These are phyloP conservation scores for Strix aluco DNA, from an alignment of 2,113 vertebrate species.

Conservation along the genomic window DNA sequence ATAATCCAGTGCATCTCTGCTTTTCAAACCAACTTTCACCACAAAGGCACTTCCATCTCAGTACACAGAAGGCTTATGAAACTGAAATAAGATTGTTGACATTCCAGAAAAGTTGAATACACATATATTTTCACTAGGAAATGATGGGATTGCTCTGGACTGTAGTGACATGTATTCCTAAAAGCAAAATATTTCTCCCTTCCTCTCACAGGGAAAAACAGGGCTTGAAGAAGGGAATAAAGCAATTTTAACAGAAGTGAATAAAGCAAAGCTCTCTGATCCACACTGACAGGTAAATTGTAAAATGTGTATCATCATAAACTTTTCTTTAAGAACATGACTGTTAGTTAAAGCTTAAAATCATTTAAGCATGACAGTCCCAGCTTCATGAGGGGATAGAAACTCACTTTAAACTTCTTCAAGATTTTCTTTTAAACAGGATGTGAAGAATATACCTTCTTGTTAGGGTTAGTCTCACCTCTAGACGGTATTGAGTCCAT, in stretches of 20 bases:
- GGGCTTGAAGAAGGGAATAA: background rate
- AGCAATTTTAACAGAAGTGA: background rate
- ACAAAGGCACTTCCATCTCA: background rate
- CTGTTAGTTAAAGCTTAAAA: background rate
- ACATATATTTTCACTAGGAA: background rate
- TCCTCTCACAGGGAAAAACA: background rate
- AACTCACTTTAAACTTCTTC: background rate
- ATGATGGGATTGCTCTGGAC: background rate
- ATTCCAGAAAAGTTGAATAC: background rate
- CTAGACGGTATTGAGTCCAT: background rate
- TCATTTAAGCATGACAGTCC: background rate
- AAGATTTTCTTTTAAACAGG: background rate
- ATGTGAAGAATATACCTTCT: background rate
- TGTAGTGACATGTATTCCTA: background rate
- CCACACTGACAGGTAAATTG: background rate
- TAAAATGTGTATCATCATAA: background rate
- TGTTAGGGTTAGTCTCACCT: background rate
- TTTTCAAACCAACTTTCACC: background rate
- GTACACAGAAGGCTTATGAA: background rate
- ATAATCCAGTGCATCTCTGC: background rate
- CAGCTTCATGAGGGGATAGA: background rate
- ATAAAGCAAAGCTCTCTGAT: background rate
- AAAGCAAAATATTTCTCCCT: background rate
- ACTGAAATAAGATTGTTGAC: background rate
- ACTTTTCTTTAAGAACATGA: background rate